These are phyloP conservation scores for Sula dactylatra DNA, from an alignment of 2,113 vertebrate species.

Conservation along the genomic window DNA sequence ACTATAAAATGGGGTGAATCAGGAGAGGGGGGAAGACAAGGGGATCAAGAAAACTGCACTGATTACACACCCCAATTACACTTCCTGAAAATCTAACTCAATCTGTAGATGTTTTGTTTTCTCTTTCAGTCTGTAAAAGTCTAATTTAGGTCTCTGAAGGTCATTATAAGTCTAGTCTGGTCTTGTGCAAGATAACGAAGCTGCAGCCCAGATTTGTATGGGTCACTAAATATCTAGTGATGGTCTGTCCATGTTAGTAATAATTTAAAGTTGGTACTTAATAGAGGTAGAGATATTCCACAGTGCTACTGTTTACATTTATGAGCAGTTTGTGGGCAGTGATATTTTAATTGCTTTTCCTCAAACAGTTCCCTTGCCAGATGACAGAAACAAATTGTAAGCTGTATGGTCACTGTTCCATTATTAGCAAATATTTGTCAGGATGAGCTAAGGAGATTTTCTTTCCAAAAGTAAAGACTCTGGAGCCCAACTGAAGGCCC, in stretches of 20 bases:
- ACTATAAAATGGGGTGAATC: not conserved
- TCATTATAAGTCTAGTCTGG: not conserved
- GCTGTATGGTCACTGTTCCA: not conserved
- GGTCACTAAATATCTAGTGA: not conserved
- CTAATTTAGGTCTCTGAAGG: not conserved
- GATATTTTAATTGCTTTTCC: constrained; percentile 44
- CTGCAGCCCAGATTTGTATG: not conserved
- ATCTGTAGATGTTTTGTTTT: not conserved
- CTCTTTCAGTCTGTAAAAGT: not conserved
- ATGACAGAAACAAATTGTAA: not conserved
- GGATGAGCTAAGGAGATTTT: not conserved
- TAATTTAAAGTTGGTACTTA: not conserved
- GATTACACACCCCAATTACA: not conserved
- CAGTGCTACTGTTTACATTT: not conserved
- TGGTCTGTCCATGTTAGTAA: not conserved
- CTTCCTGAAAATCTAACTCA: not conserved
- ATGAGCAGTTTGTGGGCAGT: not conserved
- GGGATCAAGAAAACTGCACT: not conserved
- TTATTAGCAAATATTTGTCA: constrained; percentile 29
- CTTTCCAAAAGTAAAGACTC: not conserved
- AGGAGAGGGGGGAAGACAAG: not conserved
- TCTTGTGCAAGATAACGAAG: not conserved
- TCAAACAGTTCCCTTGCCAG: not conserved
- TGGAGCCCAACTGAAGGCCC: not conserved
- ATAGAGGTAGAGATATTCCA: not conserved